These are phyloP conservation scores for Chaetorhynchus papuensis DNA, from an alignment of 2,113 vertebrate genomes.

Conservation along the genomic window DNA sequence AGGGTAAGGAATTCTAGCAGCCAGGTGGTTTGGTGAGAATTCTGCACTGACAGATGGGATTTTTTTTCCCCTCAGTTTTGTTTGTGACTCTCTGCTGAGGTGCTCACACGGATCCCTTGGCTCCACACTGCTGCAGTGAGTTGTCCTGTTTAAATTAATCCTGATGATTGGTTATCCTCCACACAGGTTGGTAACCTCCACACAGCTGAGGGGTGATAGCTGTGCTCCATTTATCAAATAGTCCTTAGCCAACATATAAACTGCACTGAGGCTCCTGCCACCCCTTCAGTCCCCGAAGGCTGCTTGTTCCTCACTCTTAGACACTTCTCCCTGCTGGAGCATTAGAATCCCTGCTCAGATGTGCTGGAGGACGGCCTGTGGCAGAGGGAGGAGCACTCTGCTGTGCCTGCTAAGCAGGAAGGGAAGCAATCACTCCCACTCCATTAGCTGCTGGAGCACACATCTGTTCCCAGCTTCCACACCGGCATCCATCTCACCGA, in stretches of 20 bases:
- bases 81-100: not conserved
- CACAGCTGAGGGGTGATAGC: not conserved
- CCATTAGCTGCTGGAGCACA: not conserved
- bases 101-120: fast-evolving
- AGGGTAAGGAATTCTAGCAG: not conserved
- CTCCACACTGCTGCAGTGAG: not conserved
- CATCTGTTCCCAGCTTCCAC: not conserved
- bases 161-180: not conserved
- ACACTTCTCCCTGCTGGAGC: not conserved
- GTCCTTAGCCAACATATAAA: not conserved
- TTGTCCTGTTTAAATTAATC: not conserved
- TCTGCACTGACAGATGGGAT: not conserved
- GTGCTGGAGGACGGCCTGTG: not conserved
- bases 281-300: not conserved
- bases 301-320: not conserved
- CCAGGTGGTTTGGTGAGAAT: not conserved
- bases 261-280: not conserved
- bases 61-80: not conserved
- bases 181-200: not conserved
- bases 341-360: not conserved
- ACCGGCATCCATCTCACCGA: not conserved
- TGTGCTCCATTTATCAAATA: not conserved
- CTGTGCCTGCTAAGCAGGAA: not conserved
- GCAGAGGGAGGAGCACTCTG: not conserved
- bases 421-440: not conserved